Evolutionary conservation across 2,113 vertebrate species (phyloP).

Genomic region (Sphyrna mokarran): DNA sequence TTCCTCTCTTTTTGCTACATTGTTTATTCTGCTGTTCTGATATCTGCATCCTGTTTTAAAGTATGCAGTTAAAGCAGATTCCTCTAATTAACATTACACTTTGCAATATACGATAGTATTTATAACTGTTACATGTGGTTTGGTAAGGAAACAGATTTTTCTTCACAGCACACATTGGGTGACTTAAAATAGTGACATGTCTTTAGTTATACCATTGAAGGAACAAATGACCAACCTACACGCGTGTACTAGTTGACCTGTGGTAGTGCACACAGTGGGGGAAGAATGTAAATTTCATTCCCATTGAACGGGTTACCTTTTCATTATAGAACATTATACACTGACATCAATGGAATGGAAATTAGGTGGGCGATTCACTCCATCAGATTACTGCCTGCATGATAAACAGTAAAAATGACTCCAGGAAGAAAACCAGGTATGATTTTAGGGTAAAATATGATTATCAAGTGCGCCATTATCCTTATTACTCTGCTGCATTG

Average conservation of each 20-base stretch:
- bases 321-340: background rate
- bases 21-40: background rate
- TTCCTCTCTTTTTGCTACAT: background rate
- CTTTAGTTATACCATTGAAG: background rate
- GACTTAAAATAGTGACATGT: background rate
- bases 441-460: background rate
- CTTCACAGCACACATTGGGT: background rate
- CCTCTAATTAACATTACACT: background rate
- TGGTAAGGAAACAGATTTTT: background rate
- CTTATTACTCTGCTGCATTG: background rate
- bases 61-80: background rate
- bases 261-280: background rate
- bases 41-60: background rate
- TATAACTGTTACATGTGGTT: background rate
- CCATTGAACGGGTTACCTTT: background rate
- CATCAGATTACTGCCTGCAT: background rate
- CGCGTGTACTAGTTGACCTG: background rate
- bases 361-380: background rate
- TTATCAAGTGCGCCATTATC: background rate
- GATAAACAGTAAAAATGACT: background rate
- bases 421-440: background rate
- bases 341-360: background rate
- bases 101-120: background rate
- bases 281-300: background rate
- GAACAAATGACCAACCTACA: background rate